Evolutionary conservation across 2,113 vertebrate species (phyloP), one percentile per base, ranked within the genome.

Genomic region (Sinocyclocheilus anophthalmus): DNA sequence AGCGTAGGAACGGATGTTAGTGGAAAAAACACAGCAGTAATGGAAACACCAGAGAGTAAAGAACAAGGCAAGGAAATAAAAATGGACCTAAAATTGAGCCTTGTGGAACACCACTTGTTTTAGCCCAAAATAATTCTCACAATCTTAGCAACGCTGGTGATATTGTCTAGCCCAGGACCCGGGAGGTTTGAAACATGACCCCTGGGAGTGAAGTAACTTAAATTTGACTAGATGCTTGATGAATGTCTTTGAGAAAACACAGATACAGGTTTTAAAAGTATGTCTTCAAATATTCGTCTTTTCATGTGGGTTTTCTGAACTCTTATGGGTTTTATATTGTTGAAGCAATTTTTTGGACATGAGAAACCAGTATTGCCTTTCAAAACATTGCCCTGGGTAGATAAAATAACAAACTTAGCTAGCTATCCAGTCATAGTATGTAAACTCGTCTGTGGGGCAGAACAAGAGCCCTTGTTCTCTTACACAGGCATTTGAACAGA

Each of bases 71-170:
- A 10, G 18, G 37, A 57, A 48, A 30, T 77, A 9, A 83, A 83
- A 39, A 20, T 5, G 11, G 76, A 55, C 69, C 59, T 33, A 53
- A 67, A 55, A 18, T 22, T 9, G 8, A 78, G 9, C 48, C 84
- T 88, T 87, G 85, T 73, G 57, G 70, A 87, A 90, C 84, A 20
- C 69, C 86, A 86, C 63, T 76, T 50, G 75, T 84, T 81, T 65
- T 20, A 67, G 26, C 13, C 50, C n/a, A 0, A 13, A 39, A 42
- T 59, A 72, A 55, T 11, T 13, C 39, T 3, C 24, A 45, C 39
- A 37, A 9, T 65, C 33, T 24, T 50, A 5, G 30, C 59, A 53
- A 45, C 14, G 22, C 63, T 72, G 75, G 3, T 55, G 24, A 67
- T 76, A 20, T 30, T 45, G 33, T 61, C 57, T 26, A 9, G 10